Percentiles rank a stretch among this genome's conserved stretches.
Conservation (phyloP, 2,888 invertebrate genomes). For the Cotesia congregata region DNA sequence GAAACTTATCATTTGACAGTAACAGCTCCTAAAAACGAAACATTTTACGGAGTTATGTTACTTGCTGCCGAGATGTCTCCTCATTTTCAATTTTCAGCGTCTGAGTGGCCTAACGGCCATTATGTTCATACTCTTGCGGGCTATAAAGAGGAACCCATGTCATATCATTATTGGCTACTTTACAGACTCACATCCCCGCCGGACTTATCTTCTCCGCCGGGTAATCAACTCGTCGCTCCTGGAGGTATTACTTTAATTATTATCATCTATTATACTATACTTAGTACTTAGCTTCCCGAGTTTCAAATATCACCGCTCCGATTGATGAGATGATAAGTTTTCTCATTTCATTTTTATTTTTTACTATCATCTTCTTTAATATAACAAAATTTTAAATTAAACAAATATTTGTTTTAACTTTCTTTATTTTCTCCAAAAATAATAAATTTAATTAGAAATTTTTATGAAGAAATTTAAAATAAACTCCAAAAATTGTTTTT, state of each 20-base stretch:
- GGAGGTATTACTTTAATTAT: conserved; percentile 75
- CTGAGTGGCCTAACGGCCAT: conserved; percentile 93
- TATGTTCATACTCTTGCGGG: conserved; percentile 90
- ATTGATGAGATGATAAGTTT: background rate
- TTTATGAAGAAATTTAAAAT: too few relatives aligned
- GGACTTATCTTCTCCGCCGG: conserved; percentile 85
- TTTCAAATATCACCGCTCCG: too few relatives aligned
- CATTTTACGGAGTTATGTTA: conserved; percentile 83
- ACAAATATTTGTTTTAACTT: too few relatives aligned
- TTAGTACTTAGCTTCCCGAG: background rate
- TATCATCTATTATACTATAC: background rate
- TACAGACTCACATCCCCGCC: conserved; percentile 87
- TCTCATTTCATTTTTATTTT: background rate
- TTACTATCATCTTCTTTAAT: background rate
- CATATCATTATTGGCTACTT: conserved; percentile 91
- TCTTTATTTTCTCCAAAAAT: too few relatives aligned
- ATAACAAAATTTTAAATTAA: too few relatives aligned
- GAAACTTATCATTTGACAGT: conserved; percentile 85
- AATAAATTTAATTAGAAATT: too few relatives aligned
- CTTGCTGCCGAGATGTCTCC: conserved; percentile 86
- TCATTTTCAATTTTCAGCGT: conserved; percentile 81
- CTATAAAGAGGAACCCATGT: conserved; percentile 83
- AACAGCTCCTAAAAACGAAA: conserved; percentile 80
- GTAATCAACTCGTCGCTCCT: conserved; percentile 89
- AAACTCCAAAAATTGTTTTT: too few relatives aligned